Evolutionary conservation across 2,888 invertebrate genomes (phyloP), one percentile per base, ranked within the genome.

Genomic region (Dioctria rufipes): DNA sequence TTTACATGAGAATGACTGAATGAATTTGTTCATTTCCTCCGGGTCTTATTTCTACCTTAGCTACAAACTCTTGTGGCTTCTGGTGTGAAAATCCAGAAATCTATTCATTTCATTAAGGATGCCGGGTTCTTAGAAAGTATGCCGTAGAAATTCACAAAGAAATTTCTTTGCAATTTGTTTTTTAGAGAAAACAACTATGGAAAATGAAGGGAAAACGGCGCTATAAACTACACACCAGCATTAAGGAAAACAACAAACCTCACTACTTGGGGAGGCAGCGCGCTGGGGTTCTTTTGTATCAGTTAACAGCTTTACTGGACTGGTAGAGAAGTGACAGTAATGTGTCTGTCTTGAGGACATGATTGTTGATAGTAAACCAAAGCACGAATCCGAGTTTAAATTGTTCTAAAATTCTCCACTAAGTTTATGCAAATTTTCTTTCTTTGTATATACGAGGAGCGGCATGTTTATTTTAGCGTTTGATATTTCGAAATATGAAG

Each of bases 1-100:
- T 75, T 75, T 60, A 75, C 73, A 73, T 73, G 73, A 73, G 58
- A 73, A 73, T 58, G 73, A 73, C 40, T 73, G 58, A 73, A 73
- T 58, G 73, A 73, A 73, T 73, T 73, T 58, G 73, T 60, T 60
- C 75, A 75, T 75, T 75, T 75, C 75, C 75, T 60, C 75, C 75
- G 75, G 61, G 75, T 75, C 60, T 58, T 60, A 13, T 75, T 60
- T 60, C 60, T 25, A 5, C 60, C 13, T 25, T 9, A 46, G 46
- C 46, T 2, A 46, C 25, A 25, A 25, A 46, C 0, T 8, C 46
- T 2, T 46, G 25, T 25, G 46, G 46, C 11, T 11, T 49, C 71
- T 40, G 5, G 25, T 51, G 11, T 51, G 6, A 43, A n/a, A 46
- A 43, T 67, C 67, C 67, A 66, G 42, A 43, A 13, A 25, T 67